phyloP scores from a whole-genome alignment of 2,888 invertebrate genomes.

The Lobophora halterata region DNA sequence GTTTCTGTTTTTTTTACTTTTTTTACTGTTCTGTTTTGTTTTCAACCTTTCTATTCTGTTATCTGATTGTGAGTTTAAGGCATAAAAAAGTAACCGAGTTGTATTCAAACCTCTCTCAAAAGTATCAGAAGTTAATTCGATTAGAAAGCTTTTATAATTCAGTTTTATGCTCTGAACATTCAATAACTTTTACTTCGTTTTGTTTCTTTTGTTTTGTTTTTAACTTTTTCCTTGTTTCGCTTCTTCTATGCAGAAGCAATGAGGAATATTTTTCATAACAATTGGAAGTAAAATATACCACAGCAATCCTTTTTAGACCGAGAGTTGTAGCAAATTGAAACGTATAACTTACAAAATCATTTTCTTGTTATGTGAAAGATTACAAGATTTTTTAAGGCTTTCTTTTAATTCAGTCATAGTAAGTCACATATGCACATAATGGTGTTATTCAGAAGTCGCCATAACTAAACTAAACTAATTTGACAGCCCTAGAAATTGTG shows the following conservation, averaged over 20 bases:
- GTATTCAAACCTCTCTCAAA: no score
- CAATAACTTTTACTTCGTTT: constrained; percentile 28
- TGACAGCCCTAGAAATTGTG: no score
- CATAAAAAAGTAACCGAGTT: no score
- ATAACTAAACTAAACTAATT: no score
- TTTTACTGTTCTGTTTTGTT: constrained; percentile 21
- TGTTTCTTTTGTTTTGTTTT: constrained; percentile 33
- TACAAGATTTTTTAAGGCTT: no score
- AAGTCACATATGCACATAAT: no score
- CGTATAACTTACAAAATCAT: background rate
- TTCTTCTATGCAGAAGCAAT: constrained; percentile 78
- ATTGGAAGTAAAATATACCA: constrained; percentile 42
- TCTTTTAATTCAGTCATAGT: no score
- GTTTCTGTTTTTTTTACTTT: constrained; percentile 30
- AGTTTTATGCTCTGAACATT: constrained; percentile 7
- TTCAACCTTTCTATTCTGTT: no score
- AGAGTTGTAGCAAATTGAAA: constrained; percentile 39
- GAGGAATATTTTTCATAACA: constrained; percentile 38
- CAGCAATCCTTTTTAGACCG: constrained; percentile 67
- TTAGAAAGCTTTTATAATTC: background rate
- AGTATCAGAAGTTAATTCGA: background rate
- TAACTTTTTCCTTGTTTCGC: constrained; percentile 44
- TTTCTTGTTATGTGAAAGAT: no score
- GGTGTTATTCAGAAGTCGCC: no score
- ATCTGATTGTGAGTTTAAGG: no score